phyloP scores from a whole-genome alignment of 1,140 invertebrate species.

The Leptopilina clavipes region DNA sequence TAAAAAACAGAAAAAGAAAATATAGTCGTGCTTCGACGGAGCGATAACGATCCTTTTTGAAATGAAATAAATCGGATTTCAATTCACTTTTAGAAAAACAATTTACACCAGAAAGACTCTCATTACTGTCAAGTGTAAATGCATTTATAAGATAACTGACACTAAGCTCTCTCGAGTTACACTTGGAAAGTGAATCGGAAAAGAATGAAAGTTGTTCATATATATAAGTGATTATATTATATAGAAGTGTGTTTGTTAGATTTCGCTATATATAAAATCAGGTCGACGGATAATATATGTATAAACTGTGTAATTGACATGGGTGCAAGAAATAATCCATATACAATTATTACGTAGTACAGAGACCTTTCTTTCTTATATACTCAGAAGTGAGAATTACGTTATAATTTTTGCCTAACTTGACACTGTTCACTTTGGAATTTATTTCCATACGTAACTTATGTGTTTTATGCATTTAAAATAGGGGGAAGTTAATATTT shows the following conservation, averaged over 20 bases:
- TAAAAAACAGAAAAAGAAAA: not conserved
- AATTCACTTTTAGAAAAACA: not conserved
- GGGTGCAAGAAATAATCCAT: slow-evolving; percentile 13
- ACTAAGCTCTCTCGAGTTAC: slow-evolving; percentile 25
- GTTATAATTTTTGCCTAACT: not conserved
- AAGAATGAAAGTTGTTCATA: slow-evolving; percentile 49
- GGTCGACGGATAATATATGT: slow-evolving; percentile 34
- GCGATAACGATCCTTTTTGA: slow-evolving; percentile 11
- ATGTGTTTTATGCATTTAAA: no score
- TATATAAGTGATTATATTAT: not conserved
- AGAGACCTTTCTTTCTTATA: not conserved
- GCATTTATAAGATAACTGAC: not conserved
- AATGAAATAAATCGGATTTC: not conserved
- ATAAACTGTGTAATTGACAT: slow-evolving; percentile 11
- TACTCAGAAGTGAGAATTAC: not conserved
- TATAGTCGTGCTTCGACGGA: slow-evolving; percentile 17
- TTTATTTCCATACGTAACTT: not conserved
- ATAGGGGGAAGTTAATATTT: no score
- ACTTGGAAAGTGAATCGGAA: slow-evolving; percentile 46
- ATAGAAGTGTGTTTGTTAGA: not conserved
- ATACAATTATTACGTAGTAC: slow-evolving; percentile 6
- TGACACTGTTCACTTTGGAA: not conserved
- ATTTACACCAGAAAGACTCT: slow-evolving; percentile 26
- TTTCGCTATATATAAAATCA: slow-evolving; percentile 46
- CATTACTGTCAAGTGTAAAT: slow-evolving; percentile 36